Base-by-base conservation (phyloP, 2,888 invertebrate genomes). In the Neoaliturus tenellus region DNA sequence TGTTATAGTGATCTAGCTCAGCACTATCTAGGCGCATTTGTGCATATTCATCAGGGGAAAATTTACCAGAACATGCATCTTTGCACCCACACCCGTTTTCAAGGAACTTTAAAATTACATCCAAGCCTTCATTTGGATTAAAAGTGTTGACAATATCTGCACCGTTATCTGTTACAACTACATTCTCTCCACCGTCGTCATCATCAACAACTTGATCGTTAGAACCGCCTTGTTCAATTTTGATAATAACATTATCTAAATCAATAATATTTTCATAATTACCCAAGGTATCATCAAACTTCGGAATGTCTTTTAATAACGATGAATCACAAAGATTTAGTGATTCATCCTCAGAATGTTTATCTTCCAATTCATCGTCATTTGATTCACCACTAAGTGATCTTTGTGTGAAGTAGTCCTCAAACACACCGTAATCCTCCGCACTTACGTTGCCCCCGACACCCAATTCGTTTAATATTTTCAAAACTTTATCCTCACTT, bases 1-100 rank as follows among this genome's bases (percentile, higher is more conserved):
- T 28, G 28, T 80, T 17, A 31, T 33, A 73, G 48, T 31, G 35
- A 14, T 83, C 83, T 8, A 78, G 31, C 23, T 83, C 82, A 8
- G 75, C 82, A 35, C 2, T 31, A 14, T 82, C 69, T 17, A 35
- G 12, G 12, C 71, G 71, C 71, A 71, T 71, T 71, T 71, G 5
- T 2, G 20, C 35, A n/a, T 5, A 4, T 1, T 41, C 41, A 41
- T 71, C 23, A 12, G 23, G 1, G 4, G 1, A 1, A 5, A 5
- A 71, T 23, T 71, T 4, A 20, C 41, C 0, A 4, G 12, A 71
- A 71, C 71, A 71, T 14, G 3, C 2, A 20, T 35, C 4, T 71
- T 71, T 35, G 41, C 71, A 71, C 20, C 71, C 71, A 71, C 71
- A 71, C 0, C 71, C 71, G 2, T 14, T 20, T 71, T 71, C 71